These are phyloP conservation scores for Spheniscus humboldti DNA, from an alignment of 2,797 vertebrate species.

Conservation along the genomic window DNA sequence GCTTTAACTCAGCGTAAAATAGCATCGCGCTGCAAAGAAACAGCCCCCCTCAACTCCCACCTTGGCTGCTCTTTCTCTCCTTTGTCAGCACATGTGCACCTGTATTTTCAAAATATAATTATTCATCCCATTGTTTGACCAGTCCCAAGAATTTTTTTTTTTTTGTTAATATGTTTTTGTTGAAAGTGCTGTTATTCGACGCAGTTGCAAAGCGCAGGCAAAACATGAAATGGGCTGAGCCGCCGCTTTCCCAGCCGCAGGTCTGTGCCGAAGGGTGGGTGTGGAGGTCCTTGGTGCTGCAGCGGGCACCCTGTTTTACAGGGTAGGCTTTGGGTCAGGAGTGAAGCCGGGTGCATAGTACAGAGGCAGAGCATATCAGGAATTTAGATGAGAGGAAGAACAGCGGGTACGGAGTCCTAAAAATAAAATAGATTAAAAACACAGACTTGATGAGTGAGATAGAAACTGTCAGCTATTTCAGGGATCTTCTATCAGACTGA, in stretches of 20 bases:
- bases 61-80: not conserved
- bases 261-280: not conserved
- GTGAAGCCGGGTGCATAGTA: not conserved
- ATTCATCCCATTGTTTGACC: not conserved
- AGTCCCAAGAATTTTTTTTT: not conserved
- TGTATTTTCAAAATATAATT: not conserved
- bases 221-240: fast-evolving
- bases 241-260: not conserved
- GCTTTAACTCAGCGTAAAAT: not conserved
- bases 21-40: not conserved
- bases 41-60: not conserved
- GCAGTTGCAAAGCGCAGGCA: not conserved
- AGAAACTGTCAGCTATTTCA: not conserved
- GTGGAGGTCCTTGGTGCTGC: not conserved
- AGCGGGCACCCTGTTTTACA: not conserved
- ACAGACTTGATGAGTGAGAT: not conserved
- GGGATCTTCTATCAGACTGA: not conserved
- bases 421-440: not conserved
- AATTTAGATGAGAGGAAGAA: not conserved
- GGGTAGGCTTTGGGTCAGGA: not conserved
- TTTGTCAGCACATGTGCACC: not conserved
- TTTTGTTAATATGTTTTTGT: not conserved
- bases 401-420: not conserved
- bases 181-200: not conserved
- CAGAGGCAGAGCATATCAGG: not conserved